Base-by-base conservation (phyloP, 1,140 invertebrate genomes). In the Gonioctena quinquepunctata region DNA sequence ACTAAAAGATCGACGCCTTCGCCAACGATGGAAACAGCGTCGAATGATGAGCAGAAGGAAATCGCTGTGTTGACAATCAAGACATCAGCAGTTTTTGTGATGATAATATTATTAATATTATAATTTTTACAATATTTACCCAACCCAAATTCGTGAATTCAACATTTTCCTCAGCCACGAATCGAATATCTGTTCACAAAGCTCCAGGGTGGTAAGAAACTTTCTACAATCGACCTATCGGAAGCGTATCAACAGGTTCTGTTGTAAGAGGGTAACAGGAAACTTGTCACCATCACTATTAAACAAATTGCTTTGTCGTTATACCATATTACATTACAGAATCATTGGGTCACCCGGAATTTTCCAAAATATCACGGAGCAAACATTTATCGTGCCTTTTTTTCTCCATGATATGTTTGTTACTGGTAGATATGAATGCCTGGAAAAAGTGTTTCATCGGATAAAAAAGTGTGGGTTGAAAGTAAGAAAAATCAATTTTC, bases 231-330 rank as follows among this genome's bases (percentile, higher is more conserved):
- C 21, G 70, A 76, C 71, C 63, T 76, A 16, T 61, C 56, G 7
- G 65, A 76, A 16, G 67, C 70, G 3, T 76, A 68, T 74, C 82
- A 79, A 73, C 86, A 87, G 73, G 26, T 26, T 25, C 16, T 26
- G 4, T 7, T 28, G 21, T 18, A 13, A 18, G 11, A 26, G 33
- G 28, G 21, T 28, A 28, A 80, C 42, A 78, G 66, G 49, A 67
- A 78, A n/a, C 26, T 62, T 13, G 28, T 62, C n/a, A 62, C 60
- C 6, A 13, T 62, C 18, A 25, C 23, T 16, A 62, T 26, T 28
- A 23, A 62, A 77, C 26, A 62, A 62, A 28, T 23, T 23, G 33
- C 28, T 62, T 18, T 62, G 27, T 28, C 21, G 13, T 13, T 42
- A 62, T 28, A 62, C 21, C 19, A 21, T 23, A 16, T 18, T 33